Conservation (phyloP, 2,113 vertebrate genomes). For the Sinocyclocheilus anshuiensis region DNA sequence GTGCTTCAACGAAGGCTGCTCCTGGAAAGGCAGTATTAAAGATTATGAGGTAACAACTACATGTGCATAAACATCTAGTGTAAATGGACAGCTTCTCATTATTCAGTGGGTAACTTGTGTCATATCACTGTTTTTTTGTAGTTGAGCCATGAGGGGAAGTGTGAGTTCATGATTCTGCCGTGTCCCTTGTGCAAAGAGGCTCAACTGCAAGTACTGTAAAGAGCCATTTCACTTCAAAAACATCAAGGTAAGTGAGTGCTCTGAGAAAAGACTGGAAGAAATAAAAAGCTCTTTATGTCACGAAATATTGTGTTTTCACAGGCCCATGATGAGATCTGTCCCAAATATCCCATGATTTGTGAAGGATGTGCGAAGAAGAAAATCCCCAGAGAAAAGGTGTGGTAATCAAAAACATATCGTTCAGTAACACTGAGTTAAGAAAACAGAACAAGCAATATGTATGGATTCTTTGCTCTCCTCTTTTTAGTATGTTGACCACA, state of each 20-base stretch:
- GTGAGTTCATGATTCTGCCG: slow-evolving; percentile 79
- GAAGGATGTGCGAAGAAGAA: slow-evolving; percentile 91
- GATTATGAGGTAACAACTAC: slow-evolving; percentile 85
- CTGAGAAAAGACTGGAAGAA: not conserved
- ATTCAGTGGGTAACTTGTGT: not conserved
- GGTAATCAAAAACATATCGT: not conserved
- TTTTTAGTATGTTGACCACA: slow-evolving; percentile 90
- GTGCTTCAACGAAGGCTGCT: slow-evolving; percentile 86
- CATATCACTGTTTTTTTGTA: slow-evolving; percentile 36
- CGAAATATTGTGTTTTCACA: slow-evolving; percentile 56
- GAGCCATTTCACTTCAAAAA: slow-evolving; percentile 77
- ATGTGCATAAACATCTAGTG: not conserved
- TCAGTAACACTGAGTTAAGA: not conserved
- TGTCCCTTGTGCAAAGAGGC: slow-evolving; percentile 80
- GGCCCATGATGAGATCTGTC: slow-evolving; percentile 91
- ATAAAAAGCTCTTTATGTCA: not conserved
- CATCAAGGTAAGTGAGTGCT: slow-evolving; percentile 68
- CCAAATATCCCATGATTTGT: slow-evolving; percentile 90
- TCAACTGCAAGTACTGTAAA: slow-evolving; percentile 83
- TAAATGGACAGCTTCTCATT: not conserved
- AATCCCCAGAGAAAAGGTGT: slow-evolving; percentile 89
- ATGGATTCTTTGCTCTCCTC: not conserved
- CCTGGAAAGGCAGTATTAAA: slow-evolving; percentile 91
- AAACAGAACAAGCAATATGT: not conserved
- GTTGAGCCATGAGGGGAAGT: slow-evolving; percentile 78